These are phyloP conservation scores for Yponomeuta sedellus DNA, from an alignment of 2,888 invertebrate species.

Conservation along the genomic window DNA sequence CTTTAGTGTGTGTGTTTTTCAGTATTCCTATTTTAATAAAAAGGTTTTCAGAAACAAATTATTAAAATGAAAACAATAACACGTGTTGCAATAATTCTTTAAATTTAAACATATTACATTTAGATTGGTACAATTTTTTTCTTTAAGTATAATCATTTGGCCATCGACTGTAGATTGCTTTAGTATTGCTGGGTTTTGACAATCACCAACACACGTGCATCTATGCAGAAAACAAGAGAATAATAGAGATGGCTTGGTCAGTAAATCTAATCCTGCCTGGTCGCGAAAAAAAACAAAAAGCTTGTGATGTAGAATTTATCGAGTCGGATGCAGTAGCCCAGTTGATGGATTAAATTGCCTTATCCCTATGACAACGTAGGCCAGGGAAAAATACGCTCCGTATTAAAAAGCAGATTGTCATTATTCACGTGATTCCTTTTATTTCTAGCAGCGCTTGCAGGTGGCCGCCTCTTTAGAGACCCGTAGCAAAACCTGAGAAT, in stretches of 20 bases:
- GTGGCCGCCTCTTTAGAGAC: slow-evolving; percentile 44
- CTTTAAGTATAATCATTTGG: too few species aligned
- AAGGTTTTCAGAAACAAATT: too few species aligned
- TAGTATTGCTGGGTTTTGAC: too few species aligned
- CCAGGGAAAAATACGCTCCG: slow-evolving; percentile 71
- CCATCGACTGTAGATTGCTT: too few species aligned
- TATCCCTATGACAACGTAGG: slow-evolving; percentile 75
- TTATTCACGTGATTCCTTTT: slow-evolving; percentile 76
- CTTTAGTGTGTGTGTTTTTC: too few species aligned
- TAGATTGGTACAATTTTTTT: too few species aligned
- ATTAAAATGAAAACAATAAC: too few species aligned
- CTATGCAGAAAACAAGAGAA: background rate
- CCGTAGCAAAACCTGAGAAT: background rate
- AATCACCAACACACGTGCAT: too few species aligned
- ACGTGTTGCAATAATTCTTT: too few species aligned
- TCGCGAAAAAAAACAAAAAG: slow-evolving; percentile 68
- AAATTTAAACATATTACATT: too few species aligned
- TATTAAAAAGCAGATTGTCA: slow-evolving; percentile 76
- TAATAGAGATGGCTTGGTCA: slow-evolving; percentile 2
- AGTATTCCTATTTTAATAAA: too few species aligned
- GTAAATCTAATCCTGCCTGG: slow-evolving; percentile 14
- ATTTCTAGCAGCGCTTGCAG: slow-evolving; percentile 52
- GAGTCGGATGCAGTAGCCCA: slow-evolving; percentile 52
- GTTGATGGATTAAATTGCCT: slow-evolving; percentile 78
- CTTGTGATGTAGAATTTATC: slow-evolving; percentile 70